Conservation (phyloP, 2,888 invertebrate species). For the Carpatolechia fugitivella region DNA sequence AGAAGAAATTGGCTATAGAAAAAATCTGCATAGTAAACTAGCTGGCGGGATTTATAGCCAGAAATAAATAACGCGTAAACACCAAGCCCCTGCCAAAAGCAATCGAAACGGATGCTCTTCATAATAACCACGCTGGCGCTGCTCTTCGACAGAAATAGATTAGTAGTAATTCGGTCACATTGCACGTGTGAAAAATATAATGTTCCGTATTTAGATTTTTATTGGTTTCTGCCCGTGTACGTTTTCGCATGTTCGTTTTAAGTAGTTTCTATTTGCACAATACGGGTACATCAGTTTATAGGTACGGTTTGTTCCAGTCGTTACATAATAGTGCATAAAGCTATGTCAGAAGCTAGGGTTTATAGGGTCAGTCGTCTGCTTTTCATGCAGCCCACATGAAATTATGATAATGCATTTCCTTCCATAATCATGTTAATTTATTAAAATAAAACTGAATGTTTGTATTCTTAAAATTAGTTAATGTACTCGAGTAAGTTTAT, state of each 20-base stretch:
- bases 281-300: too few relatives aligned
- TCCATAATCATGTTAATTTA: too few relatives aligned
- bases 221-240: background rate
- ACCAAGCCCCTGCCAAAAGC: constrained; percentile 41
- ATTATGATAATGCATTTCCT: too few relatives aligned
- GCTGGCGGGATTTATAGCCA: constrained; percentile 42
- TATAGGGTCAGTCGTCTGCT: too few relatives aligned
- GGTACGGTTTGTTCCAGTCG: too few relatives aligned
- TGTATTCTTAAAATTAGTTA: too few relatives aligned
- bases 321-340: too few relatives aligned
- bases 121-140: constrained; percentile 28
- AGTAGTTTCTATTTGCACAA: too few relatives aligned
- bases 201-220: constrained; percentile 29
- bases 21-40: constrained; percentile 36
- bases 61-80: constrained; percentile 41
- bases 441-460: too few relatives aligned
- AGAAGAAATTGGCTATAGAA: constrained; percentile 27
- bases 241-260: background rate
- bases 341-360: too few relatives aligned
- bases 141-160: constrained; percentile 37
- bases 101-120: constrained; percentile 30
- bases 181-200: constrained; percentile 29
- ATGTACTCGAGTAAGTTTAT: too few relatives aligned
- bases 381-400: too few relatives aligned
- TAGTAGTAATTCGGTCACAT: constrained; percentile 30